Evolutionary conservation across 2,113 vertebrate species (phyloP), one percentile per base, ranked within the genome.

Genomic region (Ifrita kowaldi): DNA sequence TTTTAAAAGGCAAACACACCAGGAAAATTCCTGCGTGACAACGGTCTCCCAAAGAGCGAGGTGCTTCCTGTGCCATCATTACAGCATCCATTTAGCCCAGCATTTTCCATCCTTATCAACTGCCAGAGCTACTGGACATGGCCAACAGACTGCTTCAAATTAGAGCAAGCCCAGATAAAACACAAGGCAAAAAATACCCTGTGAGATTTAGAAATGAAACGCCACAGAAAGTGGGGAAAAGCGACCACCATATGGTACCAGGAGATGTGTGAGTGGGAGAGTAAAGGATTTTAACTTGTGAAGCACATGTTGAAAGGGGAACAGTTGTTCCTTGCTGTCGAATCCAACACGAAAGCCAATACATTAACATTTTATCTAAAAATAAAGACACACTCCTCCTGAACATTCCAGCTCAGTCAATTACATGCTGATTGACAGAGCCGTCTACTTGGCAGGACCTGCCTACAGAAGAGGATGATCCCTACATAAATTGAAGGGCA

Each of bases 321-420:
- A 93, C 93, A 93, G 97, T 94, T 95, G 91, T 90, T 95, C 89
- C 92, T 92, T 96, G 92, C 94, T 96, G 92, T 65, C 73, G 86
- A 92, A 97, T 89, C 93, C 50, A 62, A 86, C 93, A 95, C 69
- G 84, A 91, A 96, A 94, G 96, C 87, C 89, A 97, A 93, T 86
- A 76, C 90, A 78, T 95, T 92, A 91, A 78, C 92, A 84, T 93
- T 91, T 96, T 78, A 92, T 93, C 95, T 94, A 96, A 97, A 97
- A 95, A 96, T 97, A 94, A 95, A 96, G 95, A 84, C 88, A 62
- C 86, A 8, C 93, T 96, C 92, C 92, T 55, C 93, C 96, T 84
- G 95, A 95, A 96, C 87, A 87, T 93, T 96, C 96, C 88, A 90
- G 95, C 93, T 96, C 96, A 95, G 93, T 89, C 96, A 93, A 93